Base-by-base conservation (phyloP, 2,113 vertebrate genomes). In the Pedetes capensis region DNA sequence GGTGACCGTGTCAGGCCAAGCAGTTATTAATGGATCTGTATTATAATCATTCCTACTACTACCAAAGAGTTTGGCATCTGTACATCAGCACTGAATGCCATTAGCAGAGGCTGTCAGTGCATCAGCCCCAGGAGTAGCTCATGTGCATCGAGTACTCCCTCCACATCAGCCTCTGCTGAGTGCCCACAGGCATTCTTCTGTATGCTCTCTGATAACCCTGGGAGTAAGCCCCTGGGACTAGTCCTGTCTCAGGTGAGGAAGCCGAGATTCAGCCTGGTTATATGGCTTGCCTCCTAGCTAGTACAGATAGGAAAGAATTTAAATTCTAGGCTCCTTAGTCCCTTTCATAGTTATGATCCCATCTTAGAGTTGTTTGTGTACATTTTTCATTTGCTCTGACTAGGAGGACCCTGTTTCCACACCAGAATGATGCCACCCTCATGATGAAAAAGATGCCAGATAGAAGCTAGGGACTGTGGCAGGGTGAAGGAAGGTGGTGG, bases 161-260 rank as follows among this genome's bases (percentile, higher is more conserved):
- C 64, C 29, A 29, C 1, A 27, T 69, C 32, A 49, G 51, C 39
- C 27, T 74, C 66, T 23, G 49, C 49, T 20, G 10, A 37, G 22
- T 10, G 14, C 55, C 5, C 25, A 6, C 53, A 4, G 3, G 16
- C 39, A 4, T 14, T 75, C 32, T 71, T 53, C 51, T 27, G 1
- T 1, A 1, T 2, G 27, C 17, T 47, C 2, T 2, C 12, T 17
- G 49, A 37, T 76, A 39, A 47, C 1, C 39, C 47, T 10, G 53
- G 7, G 51, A 59, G 25, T 23, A 16, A 42, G 29, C 2, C 5
- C 32, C n/a, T 16, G 2, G 10, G 47, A 14, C 57, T 20, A 34
- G 17, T 51, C 44, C 27, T 75, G 75, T 71, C 42, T 49, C n/a
- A 4, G 34, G 32, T 14, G 25, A 93, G 12, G 11, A 72, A 57